phyloP scores from a whole-genome alignment of 2,888 invertebrate species.

The Ophion ventricosus region DNA sequence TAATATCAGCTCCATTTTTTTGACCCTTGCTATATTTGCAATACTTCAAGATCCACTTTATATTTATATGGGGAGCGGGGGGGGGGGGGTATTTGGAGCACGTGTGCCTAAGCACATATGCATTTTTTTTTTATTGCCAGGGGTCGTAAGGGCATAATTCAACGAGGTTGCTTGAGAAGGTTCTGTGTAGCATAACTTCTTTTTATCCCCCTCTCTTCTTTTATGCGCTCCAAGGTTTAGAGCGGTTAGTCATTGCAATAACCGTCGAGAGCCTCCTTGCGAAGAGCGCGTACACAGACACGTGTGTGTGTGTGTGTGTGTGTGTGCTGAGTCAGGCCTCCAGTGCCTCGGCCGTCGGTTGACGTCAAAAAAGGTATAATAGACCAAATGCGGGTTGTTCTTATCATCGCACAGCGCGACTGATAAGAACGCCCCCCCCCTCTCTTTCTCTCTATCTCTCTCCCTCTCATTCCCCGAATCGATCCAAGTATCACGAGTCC shows the following conservation, averaged over 20 bases:
- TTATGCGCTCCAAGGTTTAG: slow-evolving; percentile 48
- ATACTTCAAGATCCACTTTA: neutral
- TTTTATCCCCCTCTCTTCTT: slow-evolving; percentile 16
- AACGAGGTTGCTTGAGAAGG: slow-evolving; percentile 40
- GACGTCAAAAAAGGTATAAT: slow-evolving; percentile 35
- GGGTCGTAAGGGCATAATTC: slow-evolving; percentile 31
- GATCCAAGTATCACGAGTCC: slow-evolving; percentile 25
- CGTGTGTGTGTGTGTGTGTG: slow-evolving; percentile 17
- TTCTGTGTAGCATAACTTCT: slow-evolving; percentile 24
- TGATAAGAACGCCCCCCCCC: slow-evolving; percentile 47
- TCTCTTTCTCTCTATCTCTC: neutral
- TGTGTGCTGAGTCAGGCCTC: slow-evolving; percentile 54
- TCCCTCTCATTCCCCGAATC: slow-evolving; percentile 43
- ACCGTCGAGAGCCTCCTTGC: slow-evolving; percentile 45
- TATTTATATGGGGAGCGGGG: neutral
- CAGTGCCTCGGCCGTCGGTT: slow-evolving; percentile 37
- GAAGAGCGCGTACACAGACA: neutral
- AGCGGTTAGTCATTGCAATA: slow-evolving; percentile 64
- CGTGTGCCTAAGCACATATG: slow-evolving; percentile 21
- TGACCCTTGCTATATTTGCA: neutral
- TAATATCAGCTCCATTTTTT: neutral
- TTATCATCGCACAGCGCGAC: slow-evolving; percentile 55
- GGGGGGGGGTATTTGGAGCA: slow-evolving; percentile 3
- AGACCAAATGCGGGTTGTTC: slow-evolving; percentile 52
- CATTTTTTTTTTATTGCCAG: slow-evolving; percentile 11